Evolutionary conservation across 1,140 invertebrate genomes (phyloP).

Genomic region (Lanistes nyassanus): DNA sequence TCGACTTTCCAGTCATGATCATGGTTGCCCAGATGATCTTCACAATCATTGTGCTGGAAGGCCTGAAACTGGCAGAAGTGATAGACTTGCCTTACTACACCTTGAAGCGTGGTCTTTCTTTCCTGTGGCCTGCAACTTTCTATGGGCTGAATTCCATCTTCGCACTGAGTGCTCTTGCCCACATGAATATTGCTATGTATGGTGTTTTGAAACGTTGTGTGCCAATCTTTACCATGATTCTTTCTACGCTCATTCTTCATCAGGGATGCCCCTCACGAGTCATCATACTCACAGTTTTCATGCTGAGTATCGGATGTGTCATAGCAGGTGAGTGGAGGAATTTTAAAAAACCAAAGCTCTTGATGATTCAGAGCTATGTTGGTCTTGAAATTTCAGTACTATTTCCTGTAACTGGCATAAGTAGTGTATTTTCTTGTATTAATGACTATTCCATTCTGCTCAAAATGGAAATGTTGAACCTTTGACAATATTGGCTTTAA

Average conservation of each 20-base stretch:
- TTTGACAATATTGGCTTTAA: no score
- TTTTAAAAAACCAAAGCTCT: no score
- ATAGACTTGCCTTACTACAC: constrained; percentile 62
- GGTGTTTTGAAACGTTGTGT: constrained; percentile 70
- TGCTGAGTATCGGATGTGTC: constrained; percentile 68
- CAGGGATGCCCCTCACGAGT: constrained; percentile 61
- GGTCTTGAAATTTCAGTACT: no score
- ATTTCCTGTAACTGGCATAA: no score
- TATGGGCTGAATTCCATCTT: constrained; percentile 68
- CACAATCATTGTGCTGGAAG: constrained; percentile 62
- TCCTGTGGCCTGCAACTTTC: constrained; percentile 67
- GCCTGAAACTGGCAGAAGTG: constrained; percentile 45
- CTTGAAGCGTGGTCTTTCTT: constrained; percentile 58
- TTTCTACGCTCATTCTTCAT: constrained; percentile 65
- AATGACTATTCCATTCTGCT: no score
- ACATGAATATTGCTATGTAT: constrained; percentile 72
- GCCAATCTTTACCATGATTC: constrained; percentile 68
- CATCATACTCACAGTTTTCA: constrained; percentile 61
- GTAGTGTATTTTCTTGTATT: no score
- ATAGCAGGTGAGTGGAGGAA: constrained; percentile 64
- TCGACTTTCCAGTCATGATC: constrained; percentile 68
- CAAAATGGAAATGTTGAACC: no score
- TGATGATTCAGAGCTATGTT: no score
- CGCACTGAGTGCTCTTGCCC: constrained; percentile 67
- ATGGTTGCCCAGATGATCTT: constrained; percentile 68